Conservation (phyloP, 1,140 invertebrate species). For the Acromyrmex charruanus region DNA sequence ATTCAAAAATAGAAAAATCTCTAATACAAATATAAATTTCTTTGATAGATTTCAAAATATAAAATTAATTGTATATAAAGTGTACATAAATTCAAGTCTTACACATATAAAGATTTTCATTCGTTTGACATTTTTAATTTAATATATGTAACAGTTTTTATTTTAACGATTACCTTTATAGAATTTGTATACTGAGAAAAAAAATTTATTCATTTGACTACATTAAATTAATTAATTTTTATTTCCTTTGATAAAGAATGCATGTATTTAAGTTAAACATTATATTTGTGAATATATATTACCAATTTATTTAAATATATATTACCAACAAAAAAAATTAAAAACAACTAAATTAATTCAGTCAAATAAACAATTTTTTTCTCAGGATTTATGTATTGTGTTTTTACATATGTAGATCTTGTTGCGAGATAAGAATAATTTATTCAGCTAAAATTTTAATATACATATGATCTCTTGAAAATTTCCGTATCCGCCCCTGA, state of each 20-base stretch:
- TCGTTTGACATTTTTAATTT: neutral
- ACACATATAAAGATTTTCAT: neutral
- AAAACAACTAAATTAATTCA: too few relatives aligned
- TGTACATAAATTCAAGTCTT: neutral
- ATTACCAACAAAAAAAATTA: too few relatives aligned
- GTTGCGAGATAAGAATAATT: conserved; percentile 1
- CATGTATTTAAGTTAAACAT: too few relatives aligned
- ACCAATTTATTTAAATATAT: too few relatives aligned
- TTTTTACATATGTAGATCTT: neutral
- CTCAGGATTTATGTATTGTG: neutral
- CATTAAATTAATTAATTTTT: too few relatives aligned
- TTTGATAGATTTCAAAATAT: conserved; percentile 1
- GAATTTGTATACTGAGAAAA: too few relatives aligned
- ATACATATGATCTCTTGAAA: neutral
- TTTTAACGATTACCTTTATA: neutral
- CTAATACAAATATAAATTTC: neutral
- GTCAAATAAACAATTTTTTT: too few relatives aligned
- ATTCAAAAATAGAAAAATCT: neutral
- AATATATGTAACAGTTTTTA: neutral
- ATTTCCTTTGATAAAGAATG: too few relatives aligned
- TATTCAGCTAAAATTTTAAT: neutral
- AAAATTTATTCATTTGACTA: too few relatives aligned
- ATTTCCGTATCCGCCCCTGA: conserved; percentile 10
- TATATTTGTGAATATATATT: too few relatives aligned
- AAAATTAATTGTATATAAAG: neutral